phyloP scores from a whole-genome alignment of 2,113 vertebrate species.

The Prolemur simus region DNA sequence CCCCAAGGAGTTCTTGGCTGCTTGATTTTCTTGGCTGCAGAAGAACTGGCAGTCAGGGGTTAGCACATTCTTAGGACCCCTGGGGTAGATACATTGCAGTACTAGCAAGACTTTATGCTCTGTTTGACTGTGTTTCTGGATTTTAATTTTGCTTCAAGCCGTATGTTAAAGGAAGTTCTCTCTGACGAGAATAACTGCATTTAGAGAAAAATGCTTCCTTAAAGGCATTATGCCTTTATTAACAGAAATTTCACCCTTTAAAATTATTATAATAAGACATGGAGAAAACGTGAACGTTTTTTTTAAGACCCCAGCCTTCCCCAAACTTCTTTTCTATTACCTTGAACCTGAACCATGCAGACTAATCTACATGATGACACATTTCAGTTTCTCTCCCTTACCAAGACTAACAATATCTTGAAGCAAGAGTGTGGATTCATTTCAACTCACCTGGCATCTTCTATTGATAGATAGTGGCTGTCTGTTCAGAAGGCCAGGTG shows the following conservation, averaged over 20 bases:
- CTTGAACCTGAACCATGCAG: not conserved
- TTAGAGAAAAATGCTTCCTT: not conserved
- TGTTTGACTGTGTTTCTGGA: conserved; percentile 42
- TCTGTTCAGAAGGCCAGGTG: not conserved
- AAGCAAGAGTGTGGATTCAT: not conserved
- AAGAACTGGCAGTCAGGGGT: conserved; percentile 57
- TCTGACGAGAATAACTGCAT: conserved; percentile 12
- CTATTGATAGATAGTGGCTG: not conserved
- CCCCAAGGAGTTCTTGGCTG: conserved; percentile 72
- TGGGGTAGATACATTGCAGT: conserved; percentile 62
- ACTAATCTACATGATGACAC: not conserved
- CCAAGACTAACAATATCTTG: not conserved
- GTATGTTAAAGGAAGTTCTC: not conserved
- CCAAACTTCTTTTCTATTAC: not conserved
- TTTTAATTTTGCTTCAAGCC: conserved; percentile 53
- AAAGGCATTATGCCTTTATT: not conserved
- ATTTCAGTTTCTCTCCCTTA: not conserved
- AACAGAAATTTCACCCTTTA: not conserved
- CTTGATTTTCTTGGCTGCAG: conserved; percentile 73
- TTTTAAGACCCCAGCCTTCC: not conserved
- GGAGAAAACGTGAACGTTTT: not conserved
- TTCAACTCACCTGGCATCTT: not conserved
- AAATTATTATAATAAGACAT: not conserved
- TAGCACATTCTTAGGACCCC: conserved; percentile 72
- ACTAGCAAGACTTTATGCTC: conserved; percentile 50